Evolutionary conservation across 2,797 vertebrate species (phyloP).

Genomic region (Spatula clypeata): DNA sequence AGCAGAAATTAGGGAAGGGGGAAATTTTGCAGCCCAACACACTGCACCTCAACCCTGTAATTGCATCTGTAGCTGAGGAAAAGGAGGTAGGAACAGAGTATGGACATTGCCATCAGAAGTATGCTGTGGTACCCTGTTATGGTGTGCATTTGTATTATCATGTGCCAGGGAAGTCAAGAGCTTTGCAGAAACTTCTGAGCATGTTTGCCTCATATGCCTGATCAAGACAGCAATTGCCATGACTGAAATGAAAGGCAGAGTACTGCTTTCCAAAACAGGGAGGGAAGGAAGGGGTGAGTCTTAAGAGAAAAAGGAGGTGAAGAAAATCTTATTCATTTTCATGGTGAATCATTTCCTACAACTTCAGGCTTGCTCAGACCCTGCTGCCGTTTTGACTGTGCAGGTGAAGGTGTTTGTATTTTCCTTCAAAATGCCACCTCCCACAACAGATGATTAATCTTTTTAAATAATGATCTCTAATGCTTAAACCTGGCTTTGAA

Average conservation of each 20-base stretch:
- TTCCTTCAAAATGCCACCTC: neutral
- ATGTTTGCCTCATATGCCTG: neutral
- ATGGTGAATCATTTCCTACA: neutral
- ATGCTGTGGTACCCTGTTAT: neutral
- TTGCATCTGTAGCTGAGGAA: neutral
- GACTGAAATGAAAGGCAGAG: neutral
- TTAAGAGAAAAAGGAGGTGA: neutral
- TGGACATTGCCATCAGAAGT: neutral
- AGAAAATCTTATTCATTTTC: neutral
- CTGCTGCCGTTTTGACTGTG: neutral
- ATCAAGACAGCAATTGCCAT: neutral
- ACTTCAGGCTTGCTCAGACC: neutral
- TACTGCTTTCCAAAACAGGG: neutral
- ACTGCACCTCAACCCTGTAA: neutral
- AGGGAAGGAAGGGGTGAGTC: neutral
- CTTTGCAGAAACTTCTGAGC: slow-evolving; percentile 14
- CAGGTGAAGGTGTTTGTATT: neutral
- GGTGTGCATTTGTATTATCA: slow-evolving; percentile 54
- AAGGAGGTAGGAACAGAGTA: neutral
- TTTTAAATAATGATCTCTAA: neutral
- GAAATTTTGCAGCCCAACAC: neutral
- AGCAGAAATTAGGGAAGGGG: neutral
- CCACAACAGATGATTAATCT: neutral
- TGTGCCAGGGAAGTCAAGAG: slow-evolving; percentile 42
- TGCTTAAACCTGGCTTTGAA: neutral